Percentiles rank a stretch among this genome's conserved stretches.
These are phyloP conservation scores for Balaenoptera acutorostrata DNA, from an alignment of 2,113 vertebrate species.

Conservation along the genomic window DNA sequence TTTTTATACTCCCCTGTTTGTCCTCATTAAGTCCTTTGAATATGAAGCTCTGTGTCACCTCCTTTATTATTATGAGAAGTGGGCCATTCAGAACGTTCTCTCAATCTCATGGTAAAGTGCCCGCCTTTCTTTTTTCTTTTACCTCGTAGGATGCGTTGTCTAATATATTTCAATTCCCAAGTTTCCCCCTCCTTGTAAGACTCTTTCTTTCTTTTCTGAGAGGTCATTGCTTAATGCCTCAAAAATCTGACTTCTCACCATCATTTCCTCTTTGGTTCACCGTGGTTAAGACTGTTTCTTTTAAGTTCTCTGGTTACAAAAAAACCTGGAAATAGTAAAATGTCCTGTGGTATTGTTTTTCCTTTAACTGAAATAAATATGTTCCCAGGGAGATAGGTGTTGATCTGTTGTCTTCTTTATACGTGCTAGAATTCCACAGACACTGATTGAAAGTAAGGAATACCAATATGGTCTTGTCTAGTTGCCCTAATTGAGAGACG, in stretches of 20 bases:
- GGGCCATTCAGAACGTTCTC: neutral
- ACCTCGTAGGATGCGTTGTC: neutral
- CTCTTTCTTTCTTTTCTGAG: neutral
- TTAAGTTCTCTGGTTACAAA: constrained; percentile 47
- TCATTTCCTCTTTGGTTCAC: constrained; percentile 52
- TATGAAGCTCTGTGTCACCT: rapidly evolving
- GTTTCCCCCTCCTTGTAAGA: neutral
- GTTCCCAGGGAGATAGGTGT: neutral
- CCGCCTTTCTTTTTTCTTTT: neutral
- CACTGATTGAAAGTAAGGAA: neutral
- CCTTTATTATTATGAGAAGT: neutral
- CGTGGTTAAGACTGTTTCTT: constrained; percentile 20
- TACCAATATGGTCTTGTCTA: neutral
- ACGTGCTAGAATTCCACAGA: neutral
- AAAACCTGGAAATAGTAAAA: constrained; percentile 52
- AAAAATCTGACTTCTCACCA: constrained; percentile 40
- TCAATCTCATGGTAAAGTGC: neutral
- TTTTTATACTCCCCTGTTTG: neutral
- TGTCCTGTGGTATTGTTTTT: neutral
- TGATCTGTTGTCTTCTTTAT: neutral
- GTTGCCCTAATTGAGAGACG: neutral
- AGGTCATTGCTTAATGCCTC: constrained; percentile 13
- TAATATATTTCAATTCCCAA: neutral
- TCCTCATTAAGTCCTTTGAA: neutral
- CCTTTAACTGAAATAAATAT: neutral